These are phyloP conservation scores for Leptobrachium leishanense DNA, from an alignment of 2,113 vertebrate species.

Conservation along the genomic window DNA sequence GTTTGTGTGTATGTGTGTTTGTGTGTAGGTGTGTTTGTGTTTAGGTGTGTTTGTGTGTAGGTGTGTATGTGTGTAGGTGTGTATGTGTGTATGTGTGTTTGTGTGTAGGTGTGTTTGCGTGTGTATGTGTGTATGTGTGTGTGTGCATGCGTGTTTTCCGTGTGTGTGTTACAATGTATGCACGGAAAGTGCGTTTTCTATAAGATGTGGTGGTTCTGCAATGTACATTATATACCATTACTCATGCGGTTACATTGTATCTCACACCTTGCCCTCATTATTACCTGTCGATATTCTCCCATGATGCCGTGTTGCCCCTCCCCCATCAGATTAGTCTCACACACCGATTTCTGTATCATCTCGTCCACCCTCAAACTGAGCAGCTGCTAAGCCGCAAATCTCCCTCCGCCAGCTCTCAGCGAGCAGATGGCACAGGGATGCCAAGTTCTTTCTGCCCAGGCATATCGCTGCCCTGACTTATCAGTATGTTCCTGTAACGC, in stretches of 20 bases:
- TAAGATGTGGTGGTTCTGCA: too few species aligned
- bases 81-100: too few species aligned
- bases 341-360: conserved; percentile 28
- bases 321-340: conserved; percentile 43
- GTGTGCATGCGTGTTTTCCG: too few species aligned
- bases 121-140: too few species aligned
- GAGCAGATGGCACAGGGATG: conserved; percentile 36
- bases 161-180: too few species aligned
- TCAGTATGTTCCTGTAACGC: neutral
- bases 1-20: too few species aligned
- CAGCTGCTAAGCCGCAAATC: conserved; percentile 45
- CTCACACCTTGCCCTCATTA: neutral
- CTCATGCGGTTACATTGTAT: neutral
- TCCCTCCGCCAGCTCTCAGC: conserved; percentile 27
- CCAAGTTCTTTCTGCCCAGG: neutral
- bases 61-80: too few species aligned
- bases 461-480: neutral
- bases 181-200: too few species aligned
- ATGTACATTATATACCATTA: neutral
- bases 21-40: too few species aligned
- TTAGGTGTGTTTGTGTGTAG: too few species aligned
- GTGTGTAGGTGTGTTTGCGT: too few species aligned
- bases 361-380: conserved; percentile 42
- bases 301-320: neutral
- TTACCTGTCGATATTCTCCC: conserved; percentile 13